Conservation (phyloP, 2,888 invertebrate genomes). For the Trisateles emortualis region DNA sequence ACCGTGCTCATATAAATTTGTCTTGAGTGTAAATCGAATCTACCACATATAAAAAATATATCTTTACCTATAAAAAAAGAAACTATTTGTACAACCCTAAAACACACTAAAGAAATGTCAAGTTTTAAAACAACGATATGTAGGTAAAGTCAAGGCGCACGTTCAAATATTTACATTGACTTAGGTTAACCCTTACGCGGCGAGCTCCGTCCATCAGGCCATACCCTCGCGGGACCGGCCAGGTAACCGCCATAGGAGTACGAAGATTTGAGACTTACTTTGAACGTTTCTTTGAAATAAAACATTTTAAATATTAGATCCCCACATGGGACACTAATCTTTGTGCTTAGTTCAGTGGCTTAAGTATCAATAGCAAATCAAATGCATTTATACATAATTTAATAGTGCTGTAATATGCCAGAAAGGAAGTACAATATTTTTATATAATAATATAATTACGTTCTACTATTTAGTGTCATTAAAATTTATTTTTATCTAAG, state of each 20-base stretch:
- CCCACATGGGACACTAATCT: too few relatives aligned
- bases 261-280: constrained; percentile 49
- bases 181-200: constrained; percentile 81
- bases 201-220: constrained; percentile 80
- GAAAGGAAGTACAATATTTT: too few relatives aligned
- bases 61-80: neutral
- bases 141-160: constrained; percentile 52
- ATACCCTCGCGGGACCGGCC: constrained; percentile 76
- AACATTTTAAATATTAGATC: constrained; percentile 6
- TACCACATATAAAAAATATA: too few relatives aligned
- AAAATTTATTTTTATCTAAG: too few relatives aligned
- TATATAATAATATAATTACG: too few relatives aligned
- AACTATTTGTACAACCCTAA: constrained; percentile 26
- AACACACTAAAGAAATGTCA: constrained; percentile 44
- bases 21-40: too few relatives aligned
- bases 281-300: constrained; percentile 24
- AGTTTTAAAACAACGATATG: constrained; percentile 53
- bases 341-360: too few relatives aligned
- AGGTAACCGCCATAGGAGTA: constrained; percentile 61
- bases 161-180: constrained; percentile 84
- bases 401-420: too few relatives aligned
- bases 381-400: too few relatives aligned
- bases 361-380: too few relatives aligned
- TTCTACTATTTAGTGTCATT: too few relatives aligned
- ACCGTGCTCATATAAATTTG: too few relatives aligned